Base-by-base conservation (phyloP, 1,140 invertebrate species). In the Drosophila pachea region DNA sequence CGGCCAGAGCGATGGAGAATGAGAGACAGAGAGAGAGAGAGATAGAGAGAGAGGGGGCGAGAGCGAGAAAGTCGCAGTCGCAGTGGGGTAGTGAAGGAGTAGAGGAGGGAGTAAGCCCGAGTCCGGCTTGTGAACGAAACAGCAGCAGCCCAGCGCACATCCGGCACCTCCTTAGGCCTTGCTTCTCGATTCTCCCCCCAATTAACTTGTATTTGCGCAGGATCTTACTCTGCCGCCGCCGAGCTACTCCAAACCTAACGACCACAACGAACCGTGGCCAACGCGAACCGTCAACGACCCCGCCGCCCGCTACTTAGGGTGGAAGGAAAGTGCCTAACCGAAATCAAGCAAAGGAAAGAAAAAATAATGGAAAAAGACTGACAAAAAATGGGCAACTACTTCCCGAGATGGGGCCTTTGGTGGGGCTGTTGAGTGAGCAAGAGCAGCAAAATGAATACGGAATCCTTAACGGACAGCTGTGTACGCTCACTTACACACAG, bases 201-300 rank as follows among this genome's bases (percentile, higher is more conserved):
- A 83, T 83, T 79, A 84, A 74, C 72, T 79, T 83, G 72, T 83
- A 83, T 83, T 79, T 84, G 73, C 79, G 79, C 73, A 67, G 74
- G 74, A 63, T 71, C 65, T 65, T 56, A 54, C 31, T 64, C 33
- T 14, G 40, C 49, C 52, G 31, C 43, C 50, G 48, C 40, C 32
- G 45, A 7, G 48, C 48, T 49, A 49, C 29, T 14, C 38, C 8
- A 29, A 14, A 43, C 40, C 31, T 31, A 16, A 22, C 36, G 36
- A 40, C 58, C 42, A 43, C 49, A 38, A 68, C 56, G 36, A 60
- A 69, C 68, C 72, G 58, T 54, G 64, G 61, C 64, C 63, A 68
- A 58, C 63, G 68, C 62, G 61, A 73, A 67, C 76, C 76, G 74
- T 68, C 76, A 75, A 72, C 59, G 58, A 55, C 48, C 42, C 61